Base-by-base conservation (phyloP, 2,888 invertebrate species). In the Crossocerus cetratus region DNA sequence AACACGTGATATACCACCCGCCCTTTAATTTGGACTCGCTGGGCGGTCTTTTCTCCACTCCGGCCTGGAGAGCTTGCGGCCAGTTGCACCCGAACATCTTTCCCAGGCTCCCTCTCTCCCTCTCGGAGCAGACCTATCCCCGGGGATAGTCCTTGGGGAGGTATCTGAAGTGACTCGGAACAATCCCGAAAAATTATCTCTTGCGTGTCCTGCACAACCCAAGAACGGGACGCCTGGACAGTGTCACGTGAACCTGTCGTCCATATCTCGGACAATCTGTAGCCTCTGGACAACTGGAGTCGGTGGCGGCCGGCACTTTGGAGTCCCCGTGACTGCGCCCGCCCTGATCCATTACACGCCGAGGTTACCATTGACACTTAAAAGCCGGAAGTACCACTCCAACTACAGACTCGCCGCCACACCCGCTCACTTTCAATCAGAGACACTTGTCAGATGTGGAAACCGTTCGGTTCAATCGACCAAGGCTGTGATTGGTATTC, bases 181-280 rank as follows among this genome's bases (percentile, higher is more conserved):
- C 85, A 85, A 86, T 84, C 82, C 78, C 63, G 76, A 78, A 81
- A 82, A 87, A 86, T 84, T 83, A 86, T 85, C 83, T 83, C 65
- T 68, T 74, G 77, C 79, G 74, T 72, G 69, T 72, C 57, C 64
- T 65, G 80, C 63, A 66, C 61, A 65, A 16, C 62, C 8, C 11
- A 8, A n/a, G n/a, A n/a, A 20, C 58, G n/a, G 58, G 69, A 55
- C 70, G 66, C 81, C 88, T 88, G 88, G 87, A 86, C 86, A 88
- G 82, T 86, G 84, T 88, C 80, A 83, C 75, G 67, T 61, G 78
- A 78, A 76, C 72, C 83, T 79, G 85, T 74, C 72, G 78, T 72
- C 56, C 56, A 60, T 79, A 84, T 82, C 79, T 78, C 69, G 42
- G 55, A 45, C 68, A 72, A 81, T 77, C 81, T 74, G 59, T 53